These are phyloP conservation scores for Rhea pennata DNA, from an alignment of 2,113 vertebrate genomes.

Conservation along the genomic window DNA sequence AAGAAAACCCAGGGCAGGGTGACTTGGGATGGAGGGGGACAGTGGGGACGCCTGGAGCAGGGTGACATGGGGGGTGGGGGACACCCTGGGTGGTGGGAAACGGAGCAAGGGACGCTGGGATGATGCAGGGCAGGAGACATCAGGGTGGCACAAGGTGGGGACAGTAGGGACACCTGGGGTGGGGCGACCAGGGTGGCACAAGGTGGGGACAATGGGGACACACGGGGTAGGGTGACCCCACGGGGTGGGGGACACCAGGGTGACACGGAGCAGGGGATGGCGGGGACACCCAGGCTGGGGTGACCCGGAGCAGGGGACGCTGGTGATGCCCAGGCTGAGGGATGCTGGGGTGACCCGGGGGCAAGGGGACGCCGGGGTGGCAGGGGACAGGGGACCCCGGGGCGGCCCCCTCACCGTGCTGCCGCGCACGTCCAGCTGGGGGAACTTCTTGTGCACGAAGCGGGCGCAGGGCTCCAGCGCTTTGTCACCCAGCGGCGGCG, in stretches of 20 bases:
- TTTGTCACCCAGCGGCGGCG: conserved; percentile 83
- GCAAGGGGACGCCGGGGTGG: neutral
- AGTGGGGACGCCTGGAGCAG: neutral
- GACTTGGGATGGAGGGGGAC: too few species aligned
- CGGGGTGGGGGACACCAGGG: too few species aligned
- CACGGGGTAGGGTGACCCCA: neutral
- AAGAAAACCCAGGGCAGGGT: neutral
- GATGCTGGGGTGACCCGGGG: neutral
- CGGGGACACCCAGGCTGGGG: too few species aligned
- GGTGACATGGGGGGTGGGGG: neutral
- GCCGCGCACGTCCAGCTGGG: conserved; percentile 87
- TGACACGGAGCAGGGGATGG: too few species aligned
- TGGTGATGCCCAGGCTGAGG: too few species aligned
- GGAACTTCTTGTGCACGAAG: conserved; percentile 93
- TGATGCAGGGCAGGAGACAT: too few species aligned
- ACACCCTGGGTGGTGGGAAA: too few species aligned
- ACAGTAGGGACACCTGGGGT: neutral
- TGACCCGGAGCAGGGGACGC: too few species aligned
- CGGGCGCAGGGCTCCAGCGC: conserved; percentile 88
- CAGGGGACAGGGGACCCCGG: too few species aligned
- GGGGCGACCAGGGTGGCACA: too few species aligned
- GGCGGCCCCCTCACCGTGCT: conserved; percentile 77
- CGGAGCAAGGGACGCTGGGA: too few species aligned
- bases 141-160: neutral
- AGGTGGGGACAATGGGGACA: neutral